A percentile compares a stretch with the other conserved stretches of the same genome.
These are phyloP conservation scores for Mercenaria mercenaria DNA, from an alignment of 1,140 invertebrate species.

Conservation along the genomic window DNA sequence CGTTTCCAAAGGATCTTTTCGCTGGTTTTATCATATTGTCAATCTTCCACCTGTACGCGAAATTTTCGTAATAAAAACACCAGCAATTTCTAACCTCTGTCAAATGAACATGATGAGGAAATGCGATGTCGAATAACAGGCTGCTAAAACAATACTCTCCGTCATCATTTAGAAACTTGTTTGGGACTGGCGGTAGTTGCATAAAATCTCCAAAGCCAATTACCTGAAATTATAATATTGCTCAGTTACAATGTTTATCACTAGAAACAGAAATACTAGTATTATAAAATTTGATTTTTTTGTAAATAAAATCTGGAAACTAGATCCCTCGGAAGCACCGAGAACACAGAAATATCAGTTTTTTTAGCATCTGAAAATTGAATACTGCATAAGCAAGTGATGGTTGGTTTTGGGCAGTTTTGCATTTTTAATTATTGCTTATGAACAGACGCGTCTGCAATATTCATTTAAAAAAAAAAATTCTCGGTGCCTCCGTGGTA, in stretches of 20 bases:
- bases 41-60: no score
- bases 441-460: no score
- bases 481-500: no score
- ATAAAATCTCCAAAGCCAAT: constrained; percentile 44
- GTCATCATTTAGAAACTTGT: constrained; percentile 55
- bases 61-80: neutral
- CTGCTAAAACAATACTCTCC: constrained; percentile 51
- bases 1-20: neutral
- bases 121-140: constrained; percentile 11
- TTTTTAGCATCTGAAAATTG: no score
- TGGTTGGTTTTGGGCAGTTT: no score
- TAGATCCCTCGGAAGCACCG: no score
- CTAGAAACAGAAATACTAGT: neutral
- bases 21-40: neutral
- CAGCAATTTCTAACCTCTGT: neutral
- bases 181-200: constrained; percentile 56
- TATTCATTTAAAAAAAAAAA: no score
- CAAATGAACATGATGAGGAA: constrained; percentile 35
- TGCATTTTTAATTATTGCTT: no score
- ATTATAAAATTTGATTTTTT: neutral
- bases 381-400: no score
- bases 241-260: neutral
- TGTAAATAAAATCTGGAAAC: no score
- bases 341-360: no score
- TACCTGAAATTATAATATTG: constrained; percentile 3